A percentile compares a stretch with the other conserved stretches of the same genome.
Conservation (phyloP, 2,888 invertebrate genomes). For the Clepsis dumicolana region DNA sequence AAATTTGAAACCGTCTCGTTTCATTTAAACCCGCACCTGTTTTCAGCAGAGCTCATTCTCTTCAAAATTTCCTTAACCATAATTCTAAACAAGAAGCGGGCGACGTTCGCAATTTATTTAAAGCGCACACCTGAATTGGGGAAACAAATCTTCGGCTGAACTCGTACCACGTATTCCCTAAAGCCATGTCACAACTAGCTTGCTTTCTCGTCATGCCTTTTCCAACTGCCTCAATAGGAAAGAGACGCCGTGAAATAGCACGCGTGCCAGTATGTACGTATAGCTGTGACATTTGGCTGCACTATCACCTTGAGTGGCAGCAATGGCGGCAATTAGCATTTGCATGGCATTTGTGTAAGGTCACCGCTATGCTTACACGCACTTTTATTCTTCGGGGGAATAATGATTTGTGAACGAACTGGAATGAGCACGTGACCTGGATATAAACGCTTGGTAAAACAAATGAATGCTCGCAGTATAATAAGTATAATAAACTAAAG, state of each 20-base stretch:
- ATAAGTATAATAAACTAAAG: too few relatives aligned
- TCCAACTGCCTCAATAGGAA: background rate
- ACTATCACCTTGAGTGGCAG: slow-evolving; percentile 71
- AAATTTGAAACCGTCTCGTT: slow-evolving; percentile 14
- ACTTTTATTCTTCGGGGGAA: slow-evolving; percentile 30
- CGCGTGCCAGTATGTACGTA: slow-evolving; percentile 5
- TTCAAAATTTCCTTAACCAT: slow-evolving; percentile 34
- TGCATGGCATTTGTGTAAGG: slow-evolving; percentile 77
- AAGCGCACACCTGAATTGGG: slow-evolving; percentile 21
- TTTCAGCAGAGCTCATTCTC: slow-evolving; percentile 28
- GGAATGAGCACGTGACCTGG: slow-evolving; percentile 30
- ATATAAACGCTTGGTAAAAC: too few relatives aligned
- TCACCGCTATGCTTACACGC: slow-evolving; percentile 48
- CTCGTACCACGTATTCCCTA: slow-evolving; percentile 43
- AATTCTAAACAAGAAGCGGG: slow-evolving; percentile 26
- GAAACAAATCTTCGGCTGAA: slow-evolving; percentile 42
- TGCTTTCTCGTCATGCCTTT: background rate
- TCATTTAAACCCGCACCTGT: slow-evolving; percentile 29
- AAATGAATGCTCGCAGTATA: too few relatives aligned
- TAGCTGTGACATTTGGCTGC: slow-evolving; percentile 52
- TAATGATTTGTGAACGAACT: slow-evolving; percentile 35
- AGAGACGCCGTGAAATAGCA: background rate
- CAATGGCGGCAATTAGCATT: slow-evolving; percentile 78
- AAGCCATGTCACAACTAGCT: background rate
- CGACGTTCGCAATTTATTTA: slow-evolving; percentile 44